Evolutionary conservation across 2,888 invertebrate species (phyloP), one percentile per base, ranked within the genome.

Genomic region (Agrenia bidenticulata): DNA sequence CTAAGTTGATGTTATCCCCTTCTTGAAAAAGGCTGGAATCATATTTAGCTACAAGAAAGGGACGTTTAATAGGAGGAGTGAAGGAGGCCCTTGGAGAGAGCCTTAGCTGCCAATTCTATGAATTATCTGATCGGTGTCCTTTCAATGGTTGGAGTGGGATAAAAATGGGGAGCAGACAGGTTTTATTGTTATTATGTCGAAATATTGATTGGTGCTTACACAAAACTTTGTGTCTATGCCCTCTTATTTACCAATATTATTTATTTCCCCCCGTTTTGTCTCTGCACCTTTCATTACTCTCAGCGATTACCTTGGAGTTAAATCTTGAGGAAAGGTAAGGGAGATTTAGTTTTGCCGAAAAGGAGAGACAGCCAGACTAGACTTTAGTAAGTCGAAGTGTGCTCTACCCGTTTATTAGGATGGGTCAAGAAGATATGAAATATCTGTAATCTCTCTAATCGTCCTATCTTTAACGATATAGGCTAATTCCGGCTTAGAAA

Each of bases 171-270:
- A 9, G 39, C 41, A 39, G 41, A 57, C 39, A 57, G 56, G 21
- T 57, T 57, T 57, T 57, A 57, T 57, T 57, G 56, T 57, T 57
- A 17, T 17, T 32, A 39, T 57, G 56, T 57, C 56, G 39, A 57
- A 57, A 57, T 57, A 57, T 57, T 57, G 56, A 57, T 57, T 41
- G 56, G 1, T 37, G 17, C 9, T 41, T 57, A 37, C 27, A 41
- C 56, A 57, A 57, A n/a, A 39, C 45, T 45, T 45, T 15, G 9
- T 45, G 56, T 13, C 21, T 37, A 41, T 41, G 19, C 56, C 23
- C 39, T 32, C 19, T 51, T 51, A 51, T 57, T 57, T 37, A 57
- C 39, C 9, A 41, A 57, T 32, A 13, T 21, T 51, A 41, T 57
- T 27, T 32, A 41, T n/a, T 54, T 32, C 11, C 32, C 5, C 32